These are phyloP conservation scores for Meandrina meandrites DNA, from an alignment of 92 coral and sea anemone species.

Conservation along the genomic window DNA sequence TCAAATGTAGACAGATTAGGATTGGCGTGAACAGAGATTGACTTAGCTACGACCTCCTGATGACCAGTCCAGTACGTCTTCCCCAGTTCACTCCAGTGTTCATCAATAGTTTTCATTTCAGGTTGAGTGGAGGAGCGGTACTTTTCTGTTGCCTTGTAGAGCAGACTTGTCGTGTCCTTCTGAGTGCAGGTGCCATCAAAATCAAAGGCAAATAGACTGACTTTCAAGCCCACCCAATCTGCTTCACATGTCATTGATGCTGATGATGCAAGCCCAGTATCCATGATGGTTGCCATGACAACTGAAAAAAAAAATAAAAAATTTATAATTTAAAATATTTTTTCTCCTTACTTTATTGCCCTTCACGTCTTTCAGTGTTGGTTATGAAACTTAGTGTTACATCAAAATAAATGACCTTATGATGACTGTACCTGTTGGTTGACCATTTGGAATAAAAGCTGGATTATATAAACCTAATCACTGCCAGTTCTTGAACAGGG, in stretches of 20 bases:
- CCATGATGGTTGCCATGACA: conserved; percentile 35
- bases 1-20: conserved; percentile 46
- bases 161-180: conserved; percentile 77
- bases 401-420: too few species aligned
- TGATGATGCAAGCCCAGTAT: conserved; percentile 35
- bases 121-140: conserved; percentile 59
- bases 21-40: conserved; percentile 35
- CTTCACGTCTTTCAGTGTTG: too few species aligned
- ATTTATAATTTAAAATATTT: neutral
- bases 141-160: conserved; percentile 84
- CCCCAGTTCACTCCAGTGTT: conserved; percentile 74
- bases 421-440: too few species aligned
- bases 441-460: too few species aligned
- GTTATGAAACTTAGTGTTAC: too few species aligned
- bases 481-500: too few species aligned
- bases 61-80: conserved; percentile 60
- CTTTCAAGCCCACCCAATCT: conserved; percentile 67
- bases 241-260: conserved; percentile 48
- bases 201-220: conserved; percentile 84
- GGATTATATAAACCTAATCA: too few species aligned
- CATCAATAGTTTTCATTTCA: conserved; percentile 62
- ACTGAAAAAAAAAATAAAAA: neutral
- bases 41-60: conserved; percentile 53
- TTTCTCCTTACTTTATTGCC: too few species aligned
- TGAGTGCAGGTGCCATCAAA: conserved; percentile 95